Evolutionary conservation across 2,888 invertebrate species (phyloP), one percentile per base, ranked within the genome.

Genomic region (Xiphydria camelus): DNA sequence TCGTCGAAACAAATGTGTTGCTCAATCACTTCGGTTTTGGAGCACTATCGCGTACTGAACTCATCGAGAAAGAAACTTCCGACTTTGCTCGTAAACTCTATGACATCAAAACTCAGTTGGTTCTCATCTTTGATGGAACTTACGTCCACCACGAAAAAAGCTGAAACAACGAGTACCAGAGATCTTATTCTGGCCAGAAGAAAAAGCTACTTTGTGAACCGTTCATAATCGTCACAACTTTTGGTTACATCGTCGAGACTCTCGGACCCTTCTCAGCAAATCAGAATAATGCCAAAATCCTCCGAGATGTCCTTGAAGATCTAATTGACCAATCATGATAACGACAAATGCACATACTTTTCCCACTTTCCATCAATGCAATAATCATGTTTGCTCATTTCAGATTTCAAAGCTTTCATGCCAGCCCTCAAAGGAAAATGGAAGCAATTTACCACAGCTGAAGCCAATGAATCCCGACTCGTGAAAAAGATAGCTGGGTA

Each of bases 301-400:
- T 50, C 21, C 26, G 48, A 19, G 48, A 48, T 22, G 41, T 51
- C 3, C 21, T 23, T 9, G 17, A 23, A 7, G 6, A 44, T 14
- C 23, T 45, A 23, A 29, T 39, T 45, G 29, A 42, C 9, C 25
- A 45, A 31, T 49, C 47, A 3, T 60, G 35, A 31, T 31, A 15
- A 18, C 57, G 55, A 14, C 26, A 47, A 9, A 59, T 61, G 56
- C 55, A n/a, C n/a, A n/a, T n/a, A n/a, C n/a, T n/a, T n/a, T n/a
- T n/a, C n/a, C n/a, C n/a, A n/a, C n/a, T n/a, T n/a, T n/a, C n/a
- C n/a, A n/a, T n/a, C n/a, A n/a, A n/a, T n/a, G n/a, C n/a, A n/a
- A n/a, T n/a, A n/a, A n/a, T n/a, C n/a, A n/a, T n/a, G n/a, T n/a
- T n/a, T n/a, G n/a, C n/a, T n/a, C n/a, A n/a, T n/a, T n/a, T n/a